Base-by-base conservation (phyloP, 2,888 invertebrate genomes). In the Hesperia comma region DNA sequence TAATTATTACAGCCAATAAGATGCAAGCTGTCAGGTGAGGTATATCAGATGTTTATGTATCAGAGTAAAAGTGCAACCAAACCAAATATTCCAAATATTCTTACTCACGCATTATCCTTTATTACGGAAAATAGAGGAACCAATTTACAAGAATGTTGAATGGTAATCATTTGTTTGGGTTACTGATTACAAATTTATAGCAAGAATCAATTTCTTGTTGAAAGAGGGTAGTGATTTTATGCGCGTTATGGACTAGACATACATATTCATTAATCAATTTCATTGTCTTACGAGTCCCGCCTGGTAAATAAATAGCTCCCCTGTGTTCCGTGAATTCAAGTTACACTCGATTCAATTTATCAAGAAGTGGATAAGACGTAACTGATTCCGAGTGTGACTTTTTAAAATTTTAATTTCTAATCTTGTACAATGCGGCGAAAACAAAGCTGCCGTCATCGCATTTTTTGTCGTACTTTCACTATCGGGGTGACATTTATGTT, bases 401-500 rank as follows among this genome's bases (percentile, higher is more conserved):
- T 56, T 63, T 56, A 58, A 21, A 37, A 14, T 51, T 37, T 63
- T 61, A 46, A 60, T 60, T 56, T 63, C 37, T 63, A 26, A 49
- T 40, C 57, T 51, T 51, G 37, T 57, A 15, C 51, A 32, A 58
- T 64, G 51, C 33, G 57, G 14, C 53, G n/a, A 41, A 51, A 57
- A 63, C 26, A 51, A 63, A 57, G 63, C 33, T 57, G 57, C 40
- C 40, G 49, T 56, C 63, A 26, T 26, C 49, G 40, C n/a, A 21
- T 63, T 49, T 49, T 46, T 41, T 56, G 37, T 56, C 63, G 41
- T 56, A 49, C 56, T 56, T 40, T 64, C 57, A 51, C 14, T 57
- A 14, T 51, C 17, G 40, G 8, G 40, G 49, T 51, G 57, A 64
- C 57, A 64, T 64, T 63, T 64, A 64, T 51, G 51, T 51, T 26